phyloP scores from a whole-genome alignment of 2,797 vertebrate species.

The Taenioides sp. region DNA sequence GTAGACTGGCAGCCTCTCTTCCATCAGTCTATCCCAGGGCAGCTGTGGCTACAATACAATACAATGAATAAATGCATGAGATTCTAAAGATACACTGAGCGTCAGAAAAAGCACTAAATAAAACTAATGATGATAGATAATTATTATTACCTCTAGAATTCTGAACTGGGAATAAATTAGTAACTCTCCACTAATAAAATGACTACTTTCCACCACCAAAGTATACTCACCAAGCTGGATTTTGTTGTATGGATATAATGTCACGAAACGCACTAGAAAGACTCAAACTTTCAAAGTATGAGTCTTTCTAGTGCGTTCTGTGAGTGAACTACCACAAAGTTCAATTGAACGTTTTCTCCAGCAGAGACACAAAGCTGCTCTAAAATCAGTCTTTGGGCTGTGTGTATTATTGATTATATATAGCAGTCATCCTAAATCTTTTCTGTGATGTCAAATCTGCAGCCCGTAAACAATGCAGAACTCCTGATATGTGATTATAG shows the following conservation, averaged over 20 bases:
- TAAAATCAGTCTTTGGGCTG: constrained; percentile 20
- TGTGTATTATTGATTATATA: constrained; percentile 24
- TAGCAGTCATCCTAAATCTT: constrained; percentile 34
- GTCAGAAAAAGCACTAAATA: no score
- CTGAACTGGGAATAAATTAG: no score
- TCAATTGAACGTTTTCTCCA: constrained; percentile 9
- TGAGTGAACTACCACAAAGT: neutral
- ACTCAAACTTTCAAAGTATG: neutral
- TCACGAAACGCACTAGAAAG: no score
- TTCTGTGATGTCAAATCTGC: constrained; percentile 27
- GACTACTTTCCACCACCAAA: neutral
- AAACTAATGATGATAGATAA: no score
- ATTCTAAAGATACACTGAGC: no score
- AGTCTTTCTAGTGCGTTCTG: neutral
- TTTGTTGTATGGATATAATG: neutral
- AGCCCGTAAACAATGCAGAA: constrained; percentile 41
- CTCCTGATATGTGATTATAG: constrained; percentile 33
- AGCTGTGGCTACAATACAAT: no score
- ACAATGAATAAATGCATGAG: no score
- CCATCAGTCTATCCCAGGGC: no score
- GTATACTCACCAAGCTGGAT: neutral
- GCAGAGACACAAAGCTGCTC: neutral
- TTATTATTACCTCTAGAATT: no score
- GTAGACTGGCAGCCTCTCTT: no score
- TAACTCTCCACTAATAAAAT: neutral